phyloP scores from a whole-genome alignment of 1,140 invertebrate genomes.

The Popillia japonica region DNA sequence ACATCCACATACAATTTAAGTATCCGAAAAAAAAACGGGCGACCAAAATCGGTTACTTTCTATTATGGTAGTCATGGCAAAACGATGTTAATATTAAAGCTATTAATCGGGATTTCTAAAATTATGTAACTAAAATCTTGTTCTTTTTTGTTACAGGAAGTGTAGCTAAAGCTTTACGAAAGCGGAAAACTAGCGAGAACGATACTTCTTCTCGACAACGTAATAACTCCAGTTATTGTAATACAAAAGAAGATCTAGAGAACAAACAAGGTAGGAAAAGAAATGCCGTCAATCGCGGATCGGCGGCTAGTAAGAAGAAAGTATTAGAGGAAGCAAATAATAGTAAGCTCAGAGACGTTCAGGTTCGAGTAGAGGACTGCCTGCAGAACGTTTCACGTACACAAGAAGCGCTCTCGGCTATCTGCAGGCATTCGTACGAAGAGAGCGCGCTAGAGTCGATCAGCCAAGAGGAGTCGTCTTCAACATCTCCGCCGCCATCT shows the following conservation, averaged over 20 bases:
- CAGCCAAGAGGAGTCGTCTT: background rate
- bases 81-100: background rate
- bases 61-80: no score
- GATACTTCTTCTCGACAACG: constrained; percentile 45
- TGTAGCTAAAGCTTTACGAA: constrained; percentile 49
- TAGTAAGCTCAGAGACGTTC: constrained; percentile 58
- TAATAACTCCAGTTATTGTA: constrained; percentile 43
- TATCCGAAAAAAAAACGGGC: no score
- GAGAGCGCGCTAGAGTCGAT: constrained; percentile 41
- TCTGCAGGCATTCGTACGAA: constrained; percentile 49
- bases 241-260: constrained; percentile 58
- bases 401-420: constrained; percentile 46
- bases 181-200: constrained; percentile 54
- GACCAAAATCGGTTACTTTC: no score
- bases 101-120: no score
- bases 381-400: constrained; percentile 49
- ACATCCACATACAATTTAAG: no score
- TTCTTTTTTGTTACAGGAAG: constrained; percentile 52
- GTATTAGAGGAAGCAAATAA: constrained; percentile 60
- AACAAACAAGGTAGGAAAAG: constrained; percentile 55
- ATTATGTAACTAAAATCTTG: background rate
- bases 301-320: constrained; percentile 55
- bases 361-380: constrained; percentile 51
- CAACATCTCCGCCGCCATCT: constrained; percentile 12
- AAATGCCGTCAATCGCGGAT: constrained; percentile 48